phyloP scores from a whole-genome alignment of 2,113 vertebrate genomes.

The Anoura caudifer region DNA sequence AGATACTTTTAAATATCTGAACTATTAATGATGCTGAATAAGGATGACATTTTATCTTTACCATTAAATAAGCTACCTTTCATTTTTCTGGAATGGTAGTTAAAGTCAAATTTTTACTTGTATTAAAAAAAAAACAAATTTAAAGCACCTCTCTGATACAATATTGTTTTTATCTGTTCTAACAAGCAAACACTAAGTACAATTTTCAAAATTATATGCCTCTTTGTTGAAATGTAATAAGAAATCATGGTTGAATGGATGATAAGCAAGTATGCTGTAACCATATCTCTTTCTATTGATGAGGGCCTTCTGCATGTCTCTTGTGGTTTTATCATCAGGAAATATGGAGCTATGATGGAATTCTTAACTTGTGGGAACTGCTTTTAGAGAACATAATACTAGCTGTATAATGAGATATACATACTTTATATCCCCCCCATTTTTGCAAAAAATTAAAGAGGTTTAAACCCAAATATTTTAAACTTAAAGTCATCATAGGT shows the following conservation, averaged over 20 bases:
- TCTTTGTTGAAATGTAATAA: not conserved
- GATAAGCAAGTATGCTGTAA: not conserved
- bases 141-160: not conserved
- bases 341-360: not conserved
- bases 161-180: not conserved
- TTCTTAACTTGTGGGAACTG: not conserved
- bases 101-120: constrained; percentile 12
- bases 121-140: not conserved
- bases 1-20: not conserved
- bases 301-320: not conserved
- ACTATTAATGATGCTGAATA: not conserved
- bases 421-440: not conserved
- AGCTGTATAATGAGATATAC: not conserved
- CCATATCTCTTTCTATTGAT: not conserved
- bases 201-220: not conserved
- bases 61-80: not conserved
- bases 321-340: not conserved
- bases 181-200: not conserved
- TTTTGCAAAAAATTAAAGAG: not conserved
- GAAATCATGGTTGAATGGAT: not conserved
- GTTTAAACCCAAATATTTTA: not conserved
- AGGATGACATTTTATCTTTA: not conserved
- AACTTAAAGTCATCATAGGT: not conserved
- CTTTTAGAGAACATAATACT: not conserved
- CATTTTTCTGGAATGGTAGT: not conserved